phyloP scores from a whole-genome alignment of 2,888 invertebrate species.

The Eristalinus sepulchralis region DNA sequence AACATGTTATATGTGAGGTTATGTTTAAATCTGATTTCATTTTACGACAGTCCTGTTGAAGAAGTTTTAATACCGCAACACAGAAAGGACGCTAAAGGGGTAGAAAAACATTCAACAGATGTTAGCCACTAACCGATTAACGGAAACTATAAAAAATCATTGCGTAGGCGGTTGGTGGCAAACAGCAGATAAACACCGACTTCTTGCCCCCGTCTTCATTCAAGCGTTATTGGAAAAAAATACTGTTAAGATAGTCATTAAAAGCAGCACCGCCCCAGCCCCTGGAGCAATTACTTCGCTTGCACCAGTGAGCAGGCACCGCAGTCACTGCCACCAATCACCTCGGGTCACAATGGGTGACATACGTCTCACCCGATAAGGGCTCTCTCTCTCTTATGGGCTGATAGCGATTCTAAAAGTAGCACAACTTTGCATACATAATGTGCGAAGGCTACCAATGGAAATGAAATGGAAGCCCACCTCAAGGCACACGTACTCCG shows the following conservation, averaged over 20 bases:
- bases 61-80: background rate
- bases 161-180: background rate
- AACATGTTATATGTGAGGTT: too few relatives aligned
- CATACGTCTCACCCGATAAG: constrained; percentile 40
- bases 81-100: background rate
- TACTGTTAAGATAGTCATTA: background rate
- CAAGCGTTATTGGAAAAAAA: background rate
- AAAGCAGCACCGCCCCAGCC: background rate
- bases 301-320: background rate
- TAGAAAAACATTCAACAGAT: background rate
- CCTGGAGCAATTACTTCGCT: background rate
- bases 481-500: constrained; percentile 4
- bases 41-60: background rate
- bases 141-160: background rate
- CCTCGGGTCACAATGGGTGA: constrained; percentile 16
- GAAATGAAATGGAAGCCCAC: constrained; percentile 9
- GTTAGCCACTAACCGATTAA: background rate
- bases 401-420: constrained; percentile 66
- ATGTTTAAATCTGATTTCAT: background rate
- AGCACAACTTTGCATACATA: constrained; percentile 58
- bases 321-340: background rate
- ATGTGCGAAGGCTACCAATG: constrained; percentile 26
- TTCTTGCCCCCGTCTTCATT: background rate
- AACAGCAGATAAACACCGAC: background rate
- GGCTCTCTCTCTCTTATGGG: constrained; percentile 31